These are phyloP conservation scores for Procambarus virginalis DNA, from an alignment of 1,140 invertebrate genomes.

Conservation along the genomic window DNA sequence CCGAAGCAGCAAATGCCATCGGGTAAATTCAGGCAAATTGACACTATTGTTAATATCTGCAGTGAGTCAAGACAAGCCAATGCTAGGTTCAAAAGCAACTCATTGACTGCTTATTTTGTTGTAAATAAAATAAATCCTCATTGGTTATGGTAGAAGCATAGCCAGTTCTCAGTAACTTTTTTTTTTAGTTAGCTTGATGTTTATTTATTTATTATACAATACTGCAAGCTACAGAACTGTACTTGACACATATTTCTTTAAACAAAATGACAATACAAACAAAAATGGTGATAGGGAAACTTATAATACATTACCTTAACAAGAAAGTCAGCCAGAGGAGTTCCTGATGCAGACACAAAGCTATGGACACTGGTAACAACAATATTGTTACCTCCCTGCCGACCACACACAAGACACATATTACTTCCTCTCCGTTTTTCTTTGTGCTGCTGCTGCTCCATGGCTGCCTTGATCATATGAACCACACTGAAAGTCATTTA, in stretches of 20 bases:
- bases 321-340: constrained; percentile 52
- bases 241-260: no score
- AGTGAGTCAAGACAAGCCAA: no score
- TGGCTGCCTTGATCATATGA: neutral
- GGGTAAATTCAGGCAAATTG: no score
- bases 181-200: neutral
- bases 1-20: no score
- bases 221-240: no score
- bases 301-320: constrained; percentile 29
- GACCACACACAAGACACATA: constrained; percentile 53
- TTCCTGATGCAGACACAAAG: constrained; percentile 58
- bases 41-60: no score
- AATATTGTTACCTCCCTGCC: constrained; percentile 52
- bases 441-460: constrained; percentile 4
- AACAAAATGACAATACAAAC: no score
- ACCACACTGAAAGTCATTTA: neutral
- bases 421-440: constrained; percentile 25
- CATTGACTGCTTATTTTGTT: no score
- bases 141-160: no score
- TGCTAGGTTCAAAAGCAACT: no score
- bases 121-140: no score
- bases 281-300: neutral
- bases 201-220: neutral
- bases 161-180: no score
- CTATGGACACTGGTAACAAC: constrained; percentile 57